Percentiles rank a stretch among this genome's conserved stretches.
Evolutionary conservation across 2,888 invertebrate species (phyloP).

Genomic region (Argyresthia goedartella): DNA sequence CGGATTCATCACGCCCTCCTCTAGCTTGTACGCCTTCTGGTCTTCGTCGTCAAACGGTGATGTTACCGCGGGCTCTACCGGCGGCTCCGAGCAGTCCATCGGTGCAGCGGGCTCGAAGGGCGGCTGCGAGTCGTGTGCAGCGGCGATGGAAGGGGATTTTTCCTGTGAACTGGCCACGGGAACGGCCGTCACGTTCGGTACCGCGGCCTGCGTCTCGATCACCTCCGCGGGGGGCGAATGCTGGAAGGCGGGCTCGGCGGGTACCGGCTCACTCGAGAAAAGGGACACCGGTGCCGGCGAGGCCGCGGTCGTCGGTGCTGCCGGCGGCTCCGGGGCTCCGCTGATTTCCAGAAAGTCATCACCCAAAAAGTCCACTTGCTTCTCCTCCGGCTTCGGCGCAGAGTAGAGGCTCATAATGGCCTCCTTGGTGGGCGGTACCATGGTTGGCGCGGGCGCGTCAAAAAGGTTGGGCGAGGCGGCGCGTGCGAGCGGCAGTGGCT

Average conservation of each 20-base stretch:
- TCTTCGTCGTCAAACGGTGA: constrained; percentile 44
- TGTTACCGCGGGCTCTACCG: constrained; percentile 22
- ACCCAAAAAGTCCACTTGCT: constrained; percentile 69
- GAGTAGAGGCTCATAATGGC: constrained; percentile 72
- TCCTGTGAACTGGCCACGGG: too few species aligned
- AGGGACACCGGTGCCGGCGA: background rate
- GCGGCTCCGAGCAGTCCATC: constrained; percentile 51
- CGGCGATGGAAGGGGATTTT: background rate
- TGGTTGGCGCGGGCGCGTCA: constrained; percentile 66
- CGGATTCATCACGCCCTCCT: constrained; percentile 42
- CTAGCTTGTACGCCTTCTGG: constrained; percentile 16
- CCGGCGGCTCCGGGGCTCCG: too few species aligned
- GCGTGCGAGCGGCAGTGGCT: constrained; percentile 28
- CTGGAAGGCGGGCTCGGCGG: background rate
- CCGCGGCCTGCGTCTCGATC: too few species aligned
- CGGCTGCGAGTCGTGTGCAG: background rate
- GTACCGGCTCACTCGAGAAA: background rate
- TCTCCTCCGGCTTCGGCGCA: constrained; percentile 47
- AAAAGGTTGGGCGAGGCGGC: constrained; percentile 67
- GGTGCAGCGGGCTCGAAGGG: constrained; percentile 23
- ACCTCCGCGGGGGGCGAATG: background rate
- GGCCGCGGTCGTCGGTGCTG: too few species aligned
- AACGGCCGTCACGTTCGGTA: too few species aligned
- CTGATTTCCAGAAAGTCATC: constrained; percentile 60
- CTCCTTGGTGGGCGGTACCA: constrained; percentile 66